Base-by-base conservation (phyloP, 1,140 invertebrate species). In the Callitettix versicolor region DNA sequence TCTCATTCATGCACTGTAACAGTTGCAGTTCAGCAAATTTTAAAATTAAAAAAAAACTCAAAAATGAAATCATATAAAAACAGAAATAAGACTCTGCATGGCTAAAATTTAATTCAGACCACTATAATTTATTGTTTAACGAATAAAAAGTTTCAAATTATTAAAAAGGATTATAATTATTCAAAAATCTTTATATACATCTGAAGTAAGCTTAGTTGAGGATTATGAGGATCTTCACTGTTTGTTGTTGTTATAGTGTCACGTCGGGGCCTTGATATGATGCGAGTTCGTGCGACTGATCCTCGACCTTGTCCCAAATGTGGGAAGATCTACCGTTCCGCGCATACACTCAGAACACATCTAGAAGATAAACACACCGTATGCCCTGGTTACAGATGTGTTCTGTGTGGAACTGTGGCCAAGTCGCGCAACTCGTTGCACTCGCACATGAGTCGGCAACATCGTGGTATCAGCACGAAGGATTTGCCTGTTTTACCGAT, bases 301-400 rank as follows among this genome's bases (percentile, higher is more conserved):
- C 89, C 89, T 0, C 74, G 90, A 22, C 90, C 90, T 0, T 94
- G 90, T 70, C 89, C 89, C 7, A 91, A 93, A 68, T 93, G 90
- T 68, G 88, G 89, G 1, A 94, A 94, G 72, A 92, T 92, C 66
- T 93, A 94, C 68, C 76, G 89, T 21, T 91, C 88, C 4, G 90
- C 90, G 1, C 90, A 92, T 67, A 93, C 90, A 0, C 73, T 93
- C 55, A 77, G 89, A 43, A 93, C 90, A 3, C 90, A 93, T 71
- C 74, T 93, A 53, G 90, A 93, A 69, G 89, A 93, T 67, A 93
- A 93, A 67, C 89, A 93, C 69, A 92, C 90, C 3, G 81, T 92
- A 60, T 94, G 90, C 66, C 89, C 89, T 1, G 90, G 90, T 24
- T 94, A 92, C 64, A 78, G 90, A 17, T 94, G 90, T 68, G 89